These are phyloP conservation scores for Tenrec ecaudatus DNA, from an alignment of 2,113 vertebrate species.

Conservation along the genomic window DNA sequence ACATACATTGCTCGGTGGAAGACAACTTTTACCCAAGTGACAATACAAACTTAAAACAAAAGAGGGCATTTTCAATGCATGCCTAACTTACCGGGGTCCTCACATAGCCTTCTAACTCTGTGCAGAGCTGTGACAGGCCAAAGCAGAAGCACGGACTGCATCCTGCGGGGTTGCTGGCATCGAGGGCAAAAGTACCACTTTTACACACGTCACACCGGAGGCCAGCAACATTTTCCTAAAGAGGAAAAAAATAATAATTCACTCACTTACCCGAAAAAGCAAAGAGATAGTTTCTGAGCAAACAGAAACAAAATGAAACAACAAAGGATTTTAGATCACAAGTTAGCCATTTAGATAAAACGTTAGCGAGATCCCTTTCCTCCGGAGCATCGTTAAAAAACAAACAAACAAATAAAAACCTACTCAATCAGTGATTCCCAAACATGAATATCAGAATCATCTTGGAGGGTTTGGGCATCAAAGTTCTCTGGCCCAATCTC, in stretches of 20 bases:
- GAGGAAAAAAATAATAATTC: neutral
- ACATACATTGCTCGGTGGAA: too few species aligned
- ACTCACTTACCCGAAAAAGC: neutral
- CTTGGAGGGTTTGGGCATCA: neutral
- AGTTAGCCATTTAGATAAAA: neutral
- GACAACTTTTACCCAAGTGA: too few species aligned
- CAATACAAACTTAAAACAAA: too few species aligned
- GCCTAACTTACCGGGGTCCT: constrained; percentile 88
- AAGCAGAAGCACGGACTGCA: constrained; percentile 95
- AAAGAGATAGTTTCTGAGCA: neutral
- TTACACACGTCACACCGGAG: constrained; percentile 92
- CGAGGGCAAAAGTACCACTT: constrained; percentile 90
- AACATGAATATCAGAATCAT: rapidly evolving
- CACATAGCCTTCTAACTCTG: constrained; percentile 89
- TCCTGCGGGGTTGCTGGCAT: constrained; percentile 84
- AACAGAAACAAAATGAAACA: neutral
- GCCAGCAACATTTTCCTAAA: constrained; percentile 92
- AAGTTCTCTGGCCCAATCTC: neutral
- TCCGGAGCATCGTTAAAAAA: neutral
- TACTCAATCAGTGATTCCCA: neutral
- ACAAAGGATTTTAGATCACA: neutral
- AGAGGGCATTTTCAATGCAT: rapidly evolving
- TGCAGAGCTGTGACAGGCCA: constrained; percentile 90
- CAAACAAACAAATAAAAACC: too few species aligned
- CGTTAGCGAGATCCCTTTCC: neutral